Evolutionary conservation across 2,888 invertebrate genomes (phyloP).

Genomic region (Pardosa pseudoannulata): DNA sequence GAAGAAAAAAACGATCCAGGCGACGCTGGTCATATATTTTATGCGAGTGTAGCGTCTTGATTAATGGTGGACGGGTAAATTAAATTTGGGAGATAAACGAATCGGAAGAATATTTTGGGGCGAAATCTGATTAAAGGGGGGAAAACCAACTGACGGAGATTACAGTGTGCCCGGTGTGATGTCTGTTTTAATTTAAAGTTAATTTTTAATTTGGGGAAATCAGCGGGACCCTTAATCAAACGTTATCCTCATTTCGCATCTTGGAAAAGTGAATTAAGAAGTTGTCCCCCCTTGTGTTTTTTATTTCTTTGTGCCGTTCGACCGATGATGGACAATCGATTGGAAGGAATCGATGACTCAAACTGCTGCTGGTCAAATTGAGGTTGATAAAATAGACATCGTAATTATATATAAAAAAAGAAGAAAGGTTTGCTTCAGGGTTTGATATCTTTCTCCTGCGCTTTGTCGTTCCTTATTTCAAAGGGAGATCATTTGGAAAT

Average conservation of each 20-base stretch:
- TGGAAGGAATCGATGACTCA: too few species aligned
- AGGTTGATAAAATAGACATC: too few species aligned
- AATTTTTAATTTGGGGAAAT: slow-evolving; percentile 24
- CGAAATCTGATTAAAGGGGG: not conserved
- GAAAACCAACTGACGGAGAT: not conserved
- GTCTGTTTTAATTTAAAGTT: slow-evolving; percentile 24
- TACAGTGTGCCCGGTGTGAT: not conserved
- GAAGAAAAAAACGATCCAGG: not conserved
- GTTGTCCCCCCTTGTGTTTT: too few species aligned
- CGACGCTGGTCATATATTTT: slow-evolving; percentile 45
- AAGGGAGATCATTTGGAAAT: too few species aligned
- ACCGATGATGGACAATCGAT: too few species aligned
- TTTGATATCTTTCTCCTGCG: too few species aligned
- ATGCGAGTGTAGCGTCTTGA: slow-evolving; percentile 44
- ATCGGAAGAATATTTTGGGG: not conserved
- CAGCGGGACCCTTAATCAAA: not conserved
- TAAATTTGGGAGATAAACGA: slow-evolving; percentile 42
- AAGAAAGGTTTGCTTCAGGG: too few species aligned
- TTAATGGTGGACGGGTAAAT: slow-evolving; percentile 54
- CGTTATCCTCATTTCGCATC: not conserved
- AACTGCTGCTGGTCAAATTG: too few species aligned
- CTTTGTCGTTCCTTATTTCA: too few species aligned
- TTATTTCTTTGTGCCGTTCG: too few species aligned
- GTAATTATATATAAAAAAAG: too few species aligned
- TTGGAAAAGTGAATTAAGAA: not conserved